Evolutionary conservation across 2,797 vertebrate genomes (phyloP), one percentile per base, ranked within the genome.

Genomic region (Melanotaenia trifasciata): DNA sequence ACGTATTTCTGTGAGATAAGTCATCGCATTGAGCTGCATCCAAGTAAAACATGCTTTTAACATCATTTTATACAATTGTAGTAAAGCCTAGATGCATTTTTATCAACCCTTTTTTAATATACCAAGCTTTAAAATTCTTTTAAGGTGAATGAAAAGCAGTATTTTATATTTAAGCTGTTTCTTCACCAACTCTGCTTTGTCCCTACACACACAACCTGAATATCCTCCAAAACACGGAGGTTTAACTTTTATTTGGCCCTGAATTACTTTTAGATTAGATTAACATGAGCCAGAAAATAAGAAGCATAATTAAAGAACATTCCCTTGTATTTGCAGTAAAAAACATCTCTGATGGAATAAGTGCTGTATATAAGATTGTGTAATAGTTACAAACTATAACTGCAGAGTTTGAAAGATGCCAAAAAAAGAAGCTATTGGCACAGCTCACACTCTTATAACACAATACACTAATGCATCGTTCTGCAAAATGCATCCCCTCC

Each of bases 401-500:
- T 60, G 3, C 20, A 36, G 58, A 32, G 38, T 45, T 45, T 47
- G 24, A 68, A 35, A 58, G 56, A 50, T 16, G n/a, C 28, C 30
- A 36, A 51, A 36, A 28, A 59, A 26, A 26, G 1, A 36, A 26
- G n/a, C 18, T 13, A 4, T 40, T 35, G 36, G 50, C 59, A 51
- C 16, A 45, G 47, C 61, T 70, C 68, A 56, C 61, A 26, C 14
- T 58, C 43, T 32, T 33, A 50, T 13, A 40, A 62, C 36, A 66
- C 73, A 60, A 67, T 59, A 63, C 53, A 12, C 38, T 24, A 35
- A n/a, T 7, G 70, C 73, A 50, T 14, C 1, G 22, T 13, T 70
- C 66, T 7, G 22, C 24, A 78, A 76, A 78, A 76, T 62, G 1
- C 50, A 71, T 56, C 61, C 65, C 45, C 80, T 69, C 80, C 84